A percentile compares a stretch with the other conserved stretches of the same genome.
Conservation (phyloP, 2,888 invertebrate species). For the Watsonalla cultraria region DNA sequence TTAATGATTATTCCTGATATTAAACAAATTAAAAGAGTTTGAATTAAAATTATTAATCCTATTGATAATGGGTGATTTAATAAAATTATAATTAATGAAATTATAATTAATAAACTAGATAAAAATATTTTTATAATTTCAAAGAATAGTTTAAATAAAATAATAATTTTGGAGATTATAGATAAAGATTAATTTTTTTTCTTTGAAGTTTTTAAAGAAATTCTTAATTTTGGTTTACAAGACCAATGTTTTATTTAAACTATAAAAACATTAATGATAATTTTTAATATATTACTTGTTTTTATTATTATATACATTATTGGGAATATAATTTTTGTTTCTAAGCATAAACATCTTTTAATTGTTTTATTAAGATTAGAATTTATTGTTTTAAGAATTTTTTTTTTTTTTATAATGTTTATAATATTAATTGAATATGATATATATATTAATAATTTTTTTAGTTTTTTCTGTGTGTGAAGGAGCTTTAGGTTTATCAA, state of each 20-base stretch:
- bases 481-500: slow-evolving; percentile 79
- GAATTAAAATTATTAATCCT: slow-evolving; percentile 74
- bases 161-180: slow-evolving; percentile 85
- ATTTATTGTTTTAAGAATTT: slow-evolving; percentile 78
- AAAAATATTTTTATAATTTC: slow-evolving; percentile 58
- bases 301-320: slow-evolving; percentile 70
- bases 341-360: slow-evolving; percentile 79
- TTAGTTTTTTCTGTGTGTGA: slow-evolving; percentile 82
- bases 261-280: slow-evolving; percentile 80
- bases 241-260: slow-evolving; percentile 83
- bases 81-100: slow-evolving; percentile 43
- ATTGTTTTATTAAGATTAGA: too few species aligned
- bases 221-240: slow-evolving; percentile 82
- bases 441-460: slow-evolving; percentile 80
- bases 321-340: slow-evolving; percentile 73
- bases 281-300: too few species aligned
- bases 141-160: slow-evolving; percentile 82
- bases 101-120: slow-evolving; percentile 50
- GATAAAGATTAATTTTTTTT: slow-evolving; percentile 76
- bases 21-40: slow-evolving; percentile 66
- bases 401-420: slow-evolving; percentile 69
- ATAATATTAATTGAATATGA: too few species aligned
- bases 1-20: slow-evolving; percentile 64
- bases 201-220: slow-evolving; percentile 80
- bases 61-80: slow-evolving; percentile 73